Evolutionary conservation across 2,113 vertebrate species (phyloP).

Genomic region (Spea bombifrons): DNA sequence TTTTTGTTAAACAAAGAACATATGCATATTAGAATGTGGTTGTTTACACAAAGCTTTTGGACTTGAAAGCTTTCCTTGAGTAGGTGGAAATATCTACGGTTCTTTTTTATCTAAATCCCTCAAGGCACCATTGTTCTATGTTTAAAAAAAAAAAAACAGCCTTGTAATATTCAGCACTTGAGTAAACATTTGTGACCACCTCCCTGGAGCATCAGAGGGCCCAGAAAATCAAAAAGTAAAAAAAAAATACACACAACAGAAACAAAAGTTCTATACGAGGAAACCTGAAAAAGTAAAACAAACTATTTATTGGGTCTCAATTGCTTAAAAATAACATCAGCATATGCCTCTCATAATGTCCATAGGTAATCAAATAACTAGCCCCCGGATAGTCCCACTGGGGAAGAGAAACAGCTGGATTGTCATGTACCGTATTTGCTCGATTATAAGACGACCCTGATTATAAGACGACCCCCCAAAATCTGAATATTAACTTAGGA

Average conservation of each 20-base stretch:
- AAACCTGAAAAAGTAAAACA: not conserved
- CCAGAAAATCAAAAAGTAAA: conserved; percentile 3
- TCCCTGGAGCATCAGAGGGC: conserved; percentile 26
- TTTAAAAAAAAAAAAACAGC: conserved; percentile 24
- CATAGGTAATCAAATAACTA: too few relatives aligned
- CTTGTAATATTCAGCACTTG: conserved; percentile 42
- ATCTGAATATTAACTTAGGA: too few relatives aligned
- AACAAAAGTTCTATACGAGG: not conserved
- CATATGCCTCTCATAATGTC: too few relatives aligned
- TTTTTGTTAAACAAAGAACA: conserved; percentile 30
- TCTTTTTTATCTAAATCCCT: conserved; percentile 30
- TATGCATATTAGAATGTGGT: conserved; percentile 20
- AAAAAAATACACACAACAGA: not conserved
- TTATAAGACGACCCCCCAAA: too few relatives aligned
- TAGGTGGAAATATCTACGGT: conserved; percentile 40
- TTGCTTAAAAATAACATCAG: too few relatives aligned
- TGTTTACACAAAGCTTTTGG: conserved; percentile 28
- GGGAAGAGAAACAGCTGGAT: too few relatives aligned
- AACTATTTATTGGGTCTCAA: not conserved
- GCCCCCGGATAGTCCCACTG: too few relatives aligned
- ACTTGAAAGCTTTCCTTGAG: conserved; percentile 33
- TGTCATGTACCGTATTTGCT: too few relatives aligned
- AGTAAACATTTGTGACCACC: conserved; percentile 42
- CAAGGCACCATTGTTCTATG: conserved; percentile 37
- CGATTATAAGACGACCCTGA: too few relatives aligned